Evolutionary conservation across 2,888 invertebrate genomes (phyloP), one percentile per base, ranked within the genome.

Genomic region (Sisyra terminalis): DNA sequence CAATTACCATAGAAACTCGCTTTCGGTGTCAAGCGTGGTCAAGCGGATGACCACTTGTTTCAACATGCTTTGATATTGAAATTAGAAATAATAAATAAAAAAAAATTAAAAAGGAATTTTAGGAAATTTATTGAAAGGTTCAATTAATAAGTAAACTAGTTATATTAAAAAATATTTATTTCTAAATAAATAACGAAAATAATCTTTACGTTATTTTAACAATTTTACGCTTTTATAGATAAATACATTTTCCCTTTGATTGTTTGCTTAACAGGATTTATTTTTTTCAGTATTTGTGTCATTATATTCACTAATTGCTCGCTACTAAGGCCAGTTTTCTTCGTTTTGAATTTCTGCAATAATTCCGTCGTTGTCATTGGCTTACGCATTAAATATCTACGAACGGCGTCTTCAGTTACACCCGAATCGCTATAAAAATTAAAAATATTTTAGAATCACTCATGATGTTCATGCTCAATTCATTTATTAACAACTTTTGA

Each of bases 291-390:
- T 50, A 96, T 88, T 58, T 89, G 87, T 6, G 92, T 93, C 78
- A 96, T 90, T 30, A 86, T 83, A 55, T 86, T 86, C 1, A 93
- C 92, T 45, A 96, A 71, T 44, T 92, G 84, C 48, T 94, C 89
- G 49, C 86, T 87, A 44, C 82, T 81, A 40, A 93, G 73, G 3
- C 90, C 90, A 8, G 87, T 86, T 55, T 90, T 87, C 63, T 93
- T 92, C 31, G 86, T 86, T 59, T 90, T 92, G 67, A 96, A 92
- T 66, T 96, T 96, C 49, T 90, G 89, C 35, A 96, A 65, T 29
- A 96, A 67, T 57, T 97, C 96, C 0, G 90, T 96, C 0, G 96
- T 88, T 0, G 97, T 97, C 85, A 97, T 93, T 1, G 97, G 98
- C 57, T 97, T 97, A 8, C 97, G 75, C 61, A 87, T 84, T 29